Percentiles rank a stretch among this genome's conserved stretches.
Evolutionary conservation across 37 sponge, comb jelly and placozoan genomes (phyloP).

Genomic region (Cliona cf. orientalis): DNA sequence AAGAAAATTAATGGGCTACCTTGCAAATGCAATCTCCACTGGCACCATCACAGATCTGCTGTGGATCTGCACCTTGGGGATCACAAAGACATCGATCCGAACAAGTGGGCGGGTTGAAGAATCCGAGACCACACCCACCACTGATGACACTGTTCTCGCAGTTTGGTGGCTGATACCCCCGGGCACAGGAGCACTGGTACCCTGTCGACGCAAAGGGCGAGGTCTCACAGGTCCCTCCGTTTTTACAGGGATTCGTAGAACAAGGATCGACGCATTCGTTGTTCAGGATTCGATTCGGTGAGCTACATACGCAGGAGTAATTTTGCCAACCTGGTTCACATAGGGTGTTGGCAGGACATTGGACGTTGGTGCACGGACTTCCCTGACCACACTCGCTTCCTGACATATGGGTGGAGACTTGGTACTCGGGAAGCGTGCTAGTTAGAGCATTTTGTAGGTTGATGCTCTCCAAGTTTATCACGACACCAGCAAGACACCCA

Average conservation of each 20-base stretch:
- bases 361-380: not conserved
- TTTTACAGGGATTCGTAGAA: constrained; percentile 23
- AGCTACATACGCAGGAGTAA: constrained; percentile 29
- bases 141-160: too few relatives aligned
- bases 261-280: constrained; percentile 29
- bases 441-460: not conserved
- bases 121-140: not conserved
- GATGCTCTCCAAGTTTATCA: not conserved
- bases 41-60: constrained; percentile 24
- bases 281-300: not conserved
- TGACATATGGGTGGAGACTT: not conserved
- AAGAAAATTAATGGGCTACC: constrained; percentile 3
- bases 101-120: not conserved
- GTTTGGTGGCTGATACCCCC: not conserved
- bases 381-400: constrained; percentile 16
- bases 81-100: constrained; percentile 45
- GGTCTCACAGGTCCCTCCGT: not conserved
- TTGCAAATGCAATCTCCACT: constrained; percentile 26
- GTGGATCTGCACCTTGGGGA: constrained; percentile 18
- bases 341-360: constrained; percentile 23
- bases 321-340: constrained; percentile 23
- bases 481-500: constrained; percentile 17
- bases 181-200: constrained; percentile 5
- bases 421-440: not conserved
- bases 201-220: too few relatives aligned